Percentiles rank a stretch among this genome's conserved stretches.
Conservation (phyloP, 2,113 vertebrate species). For the Limanda limanda region DNA sequence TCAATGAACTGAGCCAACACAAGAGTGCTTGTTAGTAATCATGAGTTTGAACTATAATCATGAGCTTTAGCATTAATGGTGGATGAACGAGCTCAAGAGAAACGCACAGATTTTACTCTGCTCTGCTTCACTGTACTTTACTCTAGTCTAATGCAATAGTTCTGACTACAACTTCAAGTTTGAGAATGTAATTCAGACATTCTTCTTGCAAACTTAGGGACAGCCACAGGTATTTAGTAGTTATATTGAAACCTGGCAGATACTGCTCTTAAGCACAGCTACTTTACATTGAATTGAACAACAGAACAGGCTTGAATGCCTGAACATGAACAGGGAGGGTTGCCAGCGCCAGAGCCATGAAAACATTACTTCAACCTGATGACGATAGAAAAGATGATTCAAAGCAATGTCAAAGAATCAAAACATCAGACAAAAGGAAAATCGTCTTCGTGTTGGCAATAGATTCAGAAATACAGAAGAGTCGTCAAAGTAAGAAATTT, state of each 20-base stretch:
- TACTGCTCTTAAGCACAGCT: neutral
- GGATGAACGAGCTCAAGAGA: too few relatives aligned
- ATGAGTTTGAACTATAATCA: too few relatives aligned
- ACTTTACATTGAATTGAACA: conserved; percentile 5
- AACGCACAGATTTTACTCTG: too few relatives aligned
- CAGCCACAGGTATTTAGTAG: neutral
- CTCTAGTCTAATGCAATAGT: too few relatives aligned
- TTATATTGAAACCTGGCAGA: neutral
- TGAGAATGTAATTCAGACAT: too few relatives aligned
- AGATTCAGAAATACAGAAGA: neutral
- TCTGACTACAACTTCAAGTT: neutral
- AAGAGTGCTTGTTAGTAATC: too few relatives aligned
- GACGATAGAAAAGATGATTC: neutral
- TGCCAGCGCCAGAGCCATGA: neutral
- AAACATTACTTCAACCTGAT: neutral
- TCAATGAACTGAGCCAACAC: too few relatives aligned
- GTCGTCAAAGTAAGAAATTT: neutral
- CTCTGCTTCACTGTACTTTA: too few relatives aligned
- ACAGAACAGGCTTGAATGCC: neutral
- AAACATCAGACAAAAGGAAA: conserved; percentile 1
- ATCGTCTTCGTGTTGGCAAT: neutral
- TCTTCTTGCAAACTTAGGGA: neutral
- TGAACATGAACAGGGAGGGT: neutral
- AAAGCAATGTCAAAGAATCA: neutral
- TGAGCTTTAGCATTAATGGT: too few relatives aligned